A percentile compares a stretch with the other conserved stretches of the same genome.
These are phyloP conservation scores for Hypselothyrea guttata DNA, from an alignment of 2,888 invertebrate species.

Conservation along the genomic window DNA sequence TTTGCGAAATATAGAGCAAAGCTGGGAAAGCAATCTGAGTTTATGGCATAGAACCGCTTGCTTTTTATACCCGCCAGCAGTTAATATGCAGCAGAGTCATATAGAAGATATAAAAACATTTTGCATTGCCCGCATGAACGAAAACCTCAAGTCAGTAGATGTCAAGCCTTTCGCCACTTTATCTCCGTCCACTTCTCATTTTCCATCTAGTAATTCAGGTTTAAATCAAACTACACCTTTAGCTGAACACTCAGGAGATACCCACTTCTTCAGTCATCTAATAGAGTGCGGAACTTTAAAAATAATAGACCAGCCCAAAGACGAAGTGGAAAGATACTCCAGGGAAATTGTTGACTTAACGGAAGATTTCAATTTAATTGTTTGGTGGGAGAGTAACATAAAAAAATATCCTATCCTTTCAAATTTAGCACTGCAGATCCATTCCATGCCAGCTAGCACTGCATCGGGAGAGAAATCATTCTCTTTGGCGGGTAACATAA, in stretches of 20 bases:
- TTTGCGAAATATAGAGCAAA: background rate
- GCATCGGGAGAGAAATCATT: background rate
- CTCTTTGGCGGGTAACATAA: background rate
- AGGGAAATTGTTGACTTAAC: conserved; percentile 1
- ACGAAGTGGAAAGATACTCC: conserved; percentile 7
- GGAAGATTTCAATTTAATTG: background rate
- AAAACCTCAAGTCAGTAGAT: background rate
- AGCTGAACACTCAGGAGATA: too few species aligned
- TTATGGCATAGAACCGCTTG: background rate
- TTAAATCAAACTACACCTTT: too few species aligned
- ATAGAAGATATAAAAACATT: background rate
- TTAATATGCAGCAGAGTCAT: background rate
- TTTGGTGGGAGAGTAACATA: background rate
- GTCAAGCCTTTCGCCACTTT: too few species aligned
- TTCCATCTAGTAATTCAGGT: too few species aligned
- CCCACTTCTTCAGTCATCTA: too few species aligned
- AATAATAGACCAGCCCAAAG: background rate
- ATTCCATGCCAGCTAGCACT: conserved; percentile 14
- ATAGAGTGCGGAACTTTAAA: too few species aligned
- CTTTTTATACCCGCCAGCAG: background rate
- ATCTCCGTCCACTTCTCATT: too few species aligned
- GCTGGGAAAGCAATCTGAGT: background rate
- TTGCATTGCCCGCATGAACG: background rate
- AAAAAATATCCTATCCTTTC: background rate
- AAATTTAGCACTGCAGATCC: background rate